Conservation (phyloP, 2,888 invertebrate species). For the Standfussiana lucernea region DNA sequence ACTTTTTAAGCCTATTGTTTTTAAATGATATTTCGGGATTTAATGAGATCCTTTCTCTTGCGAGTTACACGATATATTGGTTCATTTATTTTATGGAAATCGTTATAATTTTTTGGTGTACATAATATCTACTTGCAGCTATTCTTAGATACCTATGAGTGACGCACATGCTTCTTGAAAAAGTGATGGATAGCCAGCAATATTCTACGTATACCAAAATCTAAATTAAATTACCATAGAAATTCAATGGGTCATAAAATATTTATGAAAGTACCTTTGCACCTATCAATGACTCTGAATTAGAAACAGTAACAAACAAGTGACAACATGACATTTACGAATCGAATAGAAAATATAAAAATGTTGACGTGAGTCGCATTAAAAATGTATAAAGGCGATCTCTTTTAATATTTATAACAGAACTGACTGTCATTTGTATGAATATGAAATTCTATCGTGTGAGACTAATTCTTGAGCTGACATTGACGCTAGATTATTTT, state of each 20-base stretch:
- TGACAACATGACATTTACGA: conserved; percentile 66
- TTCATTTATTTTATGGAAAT: neutral
- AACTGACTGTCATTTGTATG: conserved; percentile 63
- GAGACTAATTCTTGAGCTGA: conserved; percentile 12
- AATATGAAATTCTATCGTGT: conserved; percentile 60
- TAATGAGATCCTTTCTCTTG: conserved; percentile 20
- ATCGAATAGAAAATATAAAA: conserved; percentile 66
- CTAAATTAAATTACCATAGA: conserved; percentile 8
- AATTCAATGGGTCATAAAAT: conserved; percentile 42
- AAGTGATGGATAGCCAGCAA: neutral
- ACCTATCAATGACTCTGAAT: conserved; percentile 56
- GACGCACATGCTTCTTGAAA: neutral
- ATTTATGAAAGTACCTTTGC: conserved; percentile 45
- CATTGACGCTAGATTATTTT: neutral
- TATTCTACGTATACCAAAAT: conserved; percentile 17
- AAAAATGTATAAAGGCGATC: conserved; percentile 68
- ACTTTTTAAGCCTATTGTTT: conserved; percentile 56
- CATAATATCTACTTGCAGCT: no score
- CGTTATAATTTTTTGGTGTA: neutral
- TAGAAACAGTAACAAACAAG: conserved; percentile 61
- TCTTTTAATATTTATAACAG: conserved; percentile 75
- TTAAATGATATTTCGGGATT: conserved; percentile 52
- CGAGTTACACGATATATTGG: neutral
- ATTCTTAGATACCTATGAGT: neutral
- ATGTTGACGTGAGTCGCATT: conserved; percentile 70